Evolutionary conservation across 1,140 invertebrate species (phyloP).

Genomic region (Drosophila burlai): DNA sequence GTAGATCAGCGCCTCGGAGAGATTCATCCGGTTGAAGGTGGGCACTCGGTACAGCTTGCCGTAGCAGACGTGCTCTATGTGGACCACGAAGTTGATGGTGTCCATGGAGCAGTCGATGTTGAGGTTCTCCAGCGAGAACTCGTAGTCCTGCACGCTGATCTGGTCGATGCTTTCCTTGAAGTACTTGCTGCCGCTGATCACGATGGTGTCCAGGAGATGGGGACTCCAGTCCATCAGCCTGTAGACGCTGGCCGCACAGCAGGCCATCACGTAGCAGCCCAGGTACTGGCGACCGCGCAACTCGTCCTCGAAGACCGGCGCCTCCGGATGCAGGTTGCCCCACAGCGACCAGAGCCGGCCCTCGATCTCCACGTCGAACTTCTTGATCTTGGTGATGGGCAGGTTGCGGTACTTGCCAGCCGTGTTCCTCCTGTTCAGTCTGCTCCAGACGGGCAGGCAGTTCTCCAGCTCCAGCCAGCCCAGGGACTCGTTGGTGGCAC

Average conservation of each 20-base stretch:
- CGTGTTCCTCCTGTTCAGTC: conserved; percentile 86
- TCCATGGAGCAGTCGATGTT: conserved; percentile 85
- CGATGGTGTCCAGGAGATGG: conserved; percentile 87
- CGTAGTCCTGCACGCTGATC: conserved; percentile 86
- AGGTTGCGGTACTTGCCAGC: conserved; percentile 85
- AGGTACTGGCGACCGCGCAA: conserved; percentile 87
- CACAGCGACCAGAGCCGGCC: conserved; percentile 87
- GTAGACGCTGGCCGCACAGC: conserved; percentile 87
- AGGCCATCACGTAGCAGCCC: conserved; percentile 86
- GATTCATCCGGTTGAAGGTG: conserved; percentile 86
- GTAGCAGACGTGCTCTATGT: conserved; percentile 87
- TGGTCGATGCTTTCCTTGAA: conserved; percentile 86
- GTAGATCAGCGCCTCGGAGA: conserved; percentile 87
- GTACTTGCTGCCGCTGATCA: conserved; percentile 86
- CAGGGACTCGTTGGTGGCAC: conserved; percentile 86
- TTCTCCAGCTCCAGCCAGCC: conserved; percentile 86
- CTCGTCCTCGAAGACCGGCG: conserved; percentile 84
- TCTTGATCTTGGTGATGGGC: conserved; percentile 86
- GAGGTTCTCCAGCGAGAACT: conserved; percentile 86
- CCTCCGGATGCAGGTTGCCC: conserved; percentile 87
- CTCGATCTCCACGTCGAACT: conserved; percentile 88
- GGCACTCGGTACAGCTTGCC: conserved; percentile 87
- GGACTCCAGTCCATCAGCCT: conserved; percentile 87
- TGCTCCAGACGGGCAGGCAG: conserved; percentile 86
- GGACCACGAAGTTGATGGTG: conserved; percentile 87